These are phyloP conservation scores for Beroe forskalii DNA, from an alignment of 37 sponge, comb jelly and placozoan species.

Conservation along the genomic window DNA sequence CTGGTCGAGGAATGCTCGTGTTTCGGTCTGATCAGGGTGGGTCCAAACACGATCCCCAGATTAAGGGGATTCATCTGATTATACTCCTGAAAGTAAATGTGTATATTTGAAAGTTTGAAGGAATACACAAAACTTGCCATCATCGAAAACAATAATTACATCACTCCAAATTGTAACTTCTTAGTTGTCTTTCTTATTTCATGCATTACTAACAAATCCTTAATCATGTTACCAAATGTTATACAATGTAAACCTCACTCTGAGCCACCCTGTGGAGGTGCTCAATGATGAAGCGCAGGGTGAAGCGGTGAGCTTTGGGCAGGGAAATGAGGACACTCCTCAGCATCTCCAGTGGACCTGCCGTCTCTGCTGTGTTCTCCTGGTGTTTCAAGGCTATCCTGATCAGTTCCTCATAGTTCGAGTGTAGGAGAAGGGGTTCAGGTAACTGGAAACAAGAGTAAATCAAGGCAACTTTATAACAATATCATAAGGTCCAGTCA, in stretches of 20 bases:
- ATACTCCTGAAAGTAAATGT: background rate
- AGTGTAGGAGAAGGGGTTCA: slow-evolving; percentile 39
- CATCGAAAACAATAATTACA: no score
- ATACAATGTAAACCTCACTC: no score
- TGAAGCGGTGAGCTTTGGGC: slow-evolving; percentile 43
- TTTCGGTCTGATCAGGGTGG: slow-evolving; percentile 41
- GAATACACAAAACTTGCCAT: no score
- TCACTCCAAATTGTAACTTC: no score
- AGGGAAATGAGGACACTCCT: background rate
- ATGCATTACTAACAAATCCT: no score
- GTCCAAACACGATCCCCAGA: slow-evolving; percentile 64
- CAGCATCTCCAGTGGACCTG: background rate
- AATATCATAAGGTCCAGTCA: no score
- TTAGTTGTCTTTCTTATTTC: no score
- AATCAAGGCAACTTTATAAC: background rate
- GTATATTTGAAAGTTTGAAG: no score
- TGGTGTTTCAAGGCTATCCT: slow-evolving; percentile 23
- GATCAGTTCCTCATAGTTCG: slow-evolving; percentile 39
- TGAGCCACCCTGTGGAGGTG: slow-evolving; percentile 26
- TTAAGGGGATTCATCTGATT: slow-evolving; percentile 46
- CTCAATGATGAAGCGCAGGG: slow-evolving; percentile 35
- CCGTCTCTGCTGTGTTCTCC: background rate
- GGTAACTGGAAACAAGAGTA: slow-evolving; percentile 9
- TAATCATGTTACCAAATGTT: no score
- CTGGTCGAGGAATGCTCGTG: slow-evolving; percentile 60